These are phyloP conservation scores for Alsophila aescularia DNA, from an alignment of 2,888 invertebrate species.

Conservation along the genomic window DNA sequence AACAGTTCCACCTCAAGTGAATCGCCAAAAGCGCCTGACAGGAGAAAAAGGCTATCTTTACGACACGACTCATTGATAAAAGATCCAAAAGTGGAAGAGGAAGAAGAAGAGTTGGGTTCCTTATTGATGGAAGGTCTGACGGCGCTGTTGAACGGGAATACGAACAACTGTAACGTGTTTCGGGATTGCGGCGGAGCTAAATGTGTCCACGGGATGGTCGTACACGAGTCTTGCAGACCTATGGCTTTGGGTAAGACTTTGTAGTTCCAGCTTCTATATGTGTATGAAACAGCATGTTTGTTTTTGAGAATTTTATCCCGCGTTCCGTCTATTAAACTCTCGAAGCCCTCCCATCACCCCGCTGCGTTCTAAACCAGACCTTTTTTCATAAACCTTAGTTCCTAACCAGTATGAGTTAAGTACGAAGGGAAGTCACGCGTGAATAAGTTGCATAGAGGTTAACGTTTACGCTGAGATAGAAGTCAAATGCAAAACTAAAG, in stretches of 20 bases:
- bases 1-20: constrained; percentile 47
- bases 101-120: constrained; percentile 92
- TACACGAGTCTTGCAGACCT: constrained; percentile 91
- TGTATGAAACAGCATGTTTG: too few relatives aligned
- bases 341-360: too few relatives aligned
- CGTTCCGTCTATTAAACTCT: too few relatives aligned
- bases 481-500: too few relatives aligned
- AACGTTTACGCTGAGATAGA: too few relatives aligned
- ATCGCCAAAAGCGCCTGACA: constrained; percentile 74
- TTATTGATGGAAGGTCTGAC: constrained; percentile 95
- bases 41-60: constrained; percentile 70
- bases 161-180: constrained; percentile 95
- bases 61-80: constrained; percentile 68
- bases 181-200: constrained; percentile 97
- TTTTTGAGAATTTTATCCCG: too few relatives aligned
- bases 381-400: too few relatives aligned
- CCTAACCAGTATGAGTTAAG: too few relatives aligned
- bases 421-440: too few relatives aligned
- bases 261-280: background rate
- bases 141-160: constrained; percentile 91
- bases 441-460: too few relatives aligned
- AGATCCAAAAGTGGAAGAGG: constrained; percentile 73
- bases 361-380: too few relatives aligned
- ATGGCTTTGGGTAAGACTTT: constrained; percentile 91
- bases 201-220: constrained; percentile 95